Percentiles rank a stretch among this genome's conserved stretches.
Conservation (phyloP, 2,113 vertebrate species). For the Varanus komodoensis region DNA sequence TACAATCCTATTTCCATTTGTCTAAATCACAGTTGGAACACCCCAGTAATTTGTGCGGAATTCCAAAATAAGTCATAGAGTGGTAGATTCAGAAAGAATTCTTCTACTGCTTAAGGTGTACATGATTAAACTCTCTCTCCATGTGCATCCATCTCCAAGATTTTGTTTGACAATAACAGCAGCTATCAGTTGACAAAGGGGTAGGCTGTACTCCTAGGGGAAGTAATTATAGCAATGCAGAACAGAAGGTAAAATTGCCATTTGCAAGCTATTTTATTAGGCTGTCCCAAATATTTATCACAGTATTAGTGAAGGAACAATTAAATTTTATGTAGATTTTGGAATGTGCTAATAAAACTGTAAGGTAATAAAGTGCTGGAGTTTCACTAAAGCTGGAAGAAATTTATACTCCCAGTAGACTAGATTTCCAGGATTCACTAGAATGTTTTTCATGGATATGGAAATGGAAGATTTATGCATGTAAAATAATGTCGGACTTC, state of each 20-base stretch:
- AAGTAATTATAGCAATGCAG: conserved; percentile 71
- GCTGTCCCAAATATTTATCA: conserved; percentile 70
- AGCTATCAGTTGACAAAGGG: conserved; percentile 73
- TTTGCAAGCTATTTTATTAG: conserved; percentile 69
- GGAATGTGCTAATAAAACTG: conserved; percentile 49
- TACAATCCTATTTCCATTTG: not conserved
- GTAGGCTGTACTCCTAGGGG: conserved; percentile 69
- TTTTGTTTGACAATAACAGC: conserved; percentile 68
- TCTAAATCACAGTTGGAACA: conserved; percentile 20
- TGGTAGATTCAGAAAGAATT: not conserved
- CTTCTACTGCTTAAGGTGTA: conserved; percentile 37
- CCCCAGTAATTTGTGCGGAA: conserved; percentile 23
- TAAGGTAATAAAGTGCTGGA: conserved; percentile 34
- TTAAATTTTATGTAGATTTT: conserved; percentile 66
- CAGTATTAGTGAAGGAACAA: conserved; percentile 62
- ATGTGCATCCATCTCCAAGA: conserved; percentile 55
- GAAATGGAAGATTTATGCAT: conserved; percentile 34
- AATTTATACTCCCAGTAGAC: conserved; percentile 18
- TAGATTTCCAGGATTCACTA: conserved; percentile 38
- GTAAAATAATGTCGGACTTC: not conserved
- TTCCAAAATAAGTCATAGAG: conserved; percentile 32
- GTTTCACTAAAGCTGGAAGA: conserved; percentile 55
- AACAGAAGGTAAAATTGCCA: conserved; percentile 74
- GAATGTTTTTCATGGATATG: conserved; percentile 15
- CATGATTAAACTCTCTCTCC: conserved; percentile 65